Evolutionary conservation across 2,797 vertebrate species (phyloP).

Genomic region (Heterohyrax brucei): DNA sequence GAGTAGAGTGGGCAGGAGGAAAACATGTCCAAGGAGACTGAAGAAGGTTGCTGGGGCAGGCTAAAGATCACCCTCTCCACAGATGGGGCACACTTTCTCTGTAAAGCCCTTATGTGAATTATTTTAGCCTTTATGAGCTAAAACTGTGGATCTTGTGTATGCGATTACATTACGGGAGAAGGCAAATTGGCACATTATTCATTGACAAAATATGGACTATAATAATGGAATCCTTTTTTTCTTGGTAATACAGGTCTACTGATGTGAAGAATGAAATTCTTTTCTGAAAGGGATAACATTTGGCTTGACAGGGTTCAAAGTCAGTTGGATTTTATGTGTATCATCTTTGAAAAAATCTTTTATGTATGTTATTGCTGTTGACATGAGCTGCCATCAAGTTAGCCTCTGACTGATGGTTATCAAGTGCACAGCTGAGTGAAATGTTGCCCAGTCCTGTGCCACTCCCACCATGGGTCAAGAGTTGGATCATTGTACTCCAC

Average conservation of each 20-base stretch:
- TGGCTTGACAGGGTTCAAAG: not conserved
- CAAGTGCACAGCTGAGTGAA: no score
- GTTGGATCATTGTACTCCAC: no score
- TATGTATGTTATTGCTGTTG: not conserved
- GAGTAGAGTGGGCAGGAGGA: not conserved
- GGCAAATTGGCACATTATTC: constrained; percentile 11
- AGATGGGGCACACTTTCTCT: not conserved
- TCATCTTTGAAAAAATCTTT: constrained; percentile 42
- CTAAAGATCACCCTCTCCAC: not conserved
- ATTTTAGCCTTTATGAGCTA: not conserved
- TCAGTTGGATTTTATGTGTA: not conserved
- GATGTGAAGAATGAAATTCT: constrained; percentile 12
- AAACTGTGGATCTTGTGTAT: not conserved
- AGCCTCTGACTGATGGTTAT: no score
- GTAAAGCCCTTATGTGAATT: not conserved
- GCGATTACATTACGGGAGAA: not conserved
- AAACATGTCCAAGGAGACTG: not conserved
- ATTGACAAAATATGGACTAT: not conserved
- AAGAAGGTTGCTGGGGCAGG: not conserved
- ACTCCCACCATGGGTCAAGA: no score
- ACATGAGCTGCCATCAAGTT: no score
- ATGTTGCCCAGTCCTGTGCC: no score
- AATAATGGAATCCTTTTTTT: not conserved
- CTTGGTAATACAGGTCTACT: not conserved
- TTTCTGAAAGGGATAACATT: not conserved